Percentiles rank a stretch among this genome's conserved stretches.
Evolutionary conservation across 1,140 invertebrate species (phyloP).

Genomic region (Drosophila saltans): DNA sequence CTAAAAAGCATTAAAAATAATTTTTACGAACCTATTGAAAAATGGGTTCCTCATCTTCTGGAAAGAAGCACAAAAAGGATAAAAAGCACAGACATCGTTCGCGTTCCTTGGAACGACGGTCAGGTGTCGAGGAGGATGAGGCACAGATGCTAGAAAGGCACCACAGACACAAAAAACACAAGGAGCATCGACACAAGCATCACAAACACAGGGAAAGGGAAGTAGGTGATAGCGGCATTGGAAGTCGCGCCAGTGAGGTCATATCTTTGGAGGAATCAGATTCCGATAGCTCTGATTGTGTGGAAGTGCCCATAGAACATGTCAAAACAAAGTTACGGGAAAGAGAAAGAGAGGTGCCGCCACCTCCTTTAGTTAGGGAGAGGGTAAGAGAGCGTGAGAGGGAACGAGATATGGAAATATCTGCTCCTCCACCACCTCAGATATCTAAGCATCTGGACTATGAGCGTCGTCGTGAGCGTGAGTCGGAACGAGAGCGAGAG

Average conservation of each 20-base stretch:
- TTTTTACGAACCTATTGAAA: not conserved
- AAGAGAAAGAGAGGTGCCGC: constrained; percentile 45
- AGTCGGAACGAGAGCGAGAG: constrained; percentile 67
- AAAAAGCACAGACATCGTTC: constrained; percentile 75
- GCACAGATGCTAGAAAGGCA: constrained; percentile 64
- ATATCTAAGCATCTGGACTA: constrained; percentile 71
- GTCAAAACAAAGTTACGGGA: constrained; percentile 25
- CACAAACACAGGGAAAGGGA: constrained; percentile 68
- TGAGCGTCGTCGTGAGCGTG: constrained; percentile 63
- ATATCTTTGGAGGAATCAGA: constrained; percentile 78
- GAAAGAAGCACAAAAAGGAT: constrained; percentile 83
- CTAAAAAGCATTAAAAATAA: constrained; percentile 12
- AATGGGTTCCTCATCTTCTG: constrained; percentile 78
- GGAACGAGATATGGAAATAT: constrained; percentile 50
- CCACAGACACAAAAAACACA: constrained; percentile 69
- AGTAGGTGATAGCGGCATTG: not conserved
- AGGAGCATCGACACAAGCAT: constrained; percentile 71
- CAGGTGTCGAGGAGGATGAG: constrained; percentile 41
- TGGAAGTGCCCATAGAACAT: constrained; percentile 69
- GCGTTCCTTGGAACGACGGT: constrained; percentile 53
- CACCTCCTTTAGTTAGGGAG: constrained; percentile 16
- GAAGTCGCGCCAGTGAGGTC: constrained; percentile 52
- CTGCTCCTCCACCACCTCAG: constrained; percentile 70
- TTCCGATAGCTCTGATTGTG: constrained; percentile 75
- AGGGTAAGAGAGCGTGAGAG: constrained; percentile 59